A percentile compares a stretch with the other conserved stretches of the same genome.
Conservation (phyloP, 2,888 invertebrate species). For the Choreutis nemorana region DNA sequence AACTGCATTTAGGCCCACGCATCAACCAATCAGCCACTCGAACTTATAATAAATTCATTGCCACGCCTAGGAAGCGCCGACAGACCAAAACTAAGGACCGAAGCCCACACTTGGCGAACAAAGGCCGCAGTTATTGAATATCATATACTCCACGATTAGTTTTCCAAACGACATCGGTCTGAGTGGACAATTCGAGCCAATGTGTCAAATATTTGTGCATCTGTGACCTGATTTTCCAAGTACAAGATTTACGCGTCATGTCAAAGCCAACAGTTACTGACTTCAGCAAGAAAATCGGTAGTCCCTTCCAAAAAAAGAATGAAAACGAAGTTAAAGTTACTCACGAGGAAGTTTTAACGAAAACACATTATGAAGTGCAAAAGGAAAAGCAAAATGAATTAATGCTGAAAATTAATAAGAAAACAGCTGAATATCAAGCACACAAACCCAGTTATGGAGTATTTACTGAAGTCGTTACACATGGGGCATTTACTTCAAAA, state of each 20-base stretch:
- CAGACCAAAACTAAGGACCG: conserved; percentile 58
- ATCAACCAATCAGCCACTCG: conserved; percentile 19
- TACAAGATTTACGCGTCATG: too few species aligned
- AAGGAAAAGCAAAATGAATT: conserved; percentile 49
- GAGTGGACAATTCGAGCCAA: conserved; percentile 37
- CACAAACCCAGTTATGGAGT: conserved; percentile 49
- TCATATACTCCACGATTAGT: conserved; percentile 40
- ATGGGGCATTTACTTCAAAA: conserved; percentile 50
- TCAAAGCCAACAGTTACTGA: conserved; percentile 46
- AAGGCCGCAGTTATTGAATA: conserved; percentile 36
- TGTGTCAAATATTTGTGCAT: too few species aligned
- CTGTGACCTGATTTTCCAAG: conserved; percentile 26
- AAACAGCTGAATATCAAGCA: conserved; percentile 46
- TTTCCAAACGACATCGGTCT: conserved; percentile 31
- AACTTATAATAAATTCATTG: conserved; percentile 49
- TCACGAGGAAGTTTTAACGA: conserved; percentile 41
- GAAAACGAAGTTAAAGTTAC: conserved; percentile 20
- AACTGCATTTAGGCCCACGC: conserved; percentile 45
- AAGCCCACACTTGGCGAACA: conserved; percentile 52
- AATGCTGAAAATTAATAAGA: conserved; percentile 45
- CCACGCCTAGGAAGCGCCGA: conserved; percentile 54
- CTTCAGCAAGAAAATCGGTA: conserved; percentile 34
- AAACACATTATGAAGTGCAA: conserved; percentile 37
- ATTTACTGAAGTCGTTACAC: conserved; percentile 53
- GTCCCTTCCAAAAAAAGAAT: conserved; percentile 27